Base-by-base conservation (phyloP, 2,888 invertebrate genomes). In the Schrankia costaestrigalis region DNA sequence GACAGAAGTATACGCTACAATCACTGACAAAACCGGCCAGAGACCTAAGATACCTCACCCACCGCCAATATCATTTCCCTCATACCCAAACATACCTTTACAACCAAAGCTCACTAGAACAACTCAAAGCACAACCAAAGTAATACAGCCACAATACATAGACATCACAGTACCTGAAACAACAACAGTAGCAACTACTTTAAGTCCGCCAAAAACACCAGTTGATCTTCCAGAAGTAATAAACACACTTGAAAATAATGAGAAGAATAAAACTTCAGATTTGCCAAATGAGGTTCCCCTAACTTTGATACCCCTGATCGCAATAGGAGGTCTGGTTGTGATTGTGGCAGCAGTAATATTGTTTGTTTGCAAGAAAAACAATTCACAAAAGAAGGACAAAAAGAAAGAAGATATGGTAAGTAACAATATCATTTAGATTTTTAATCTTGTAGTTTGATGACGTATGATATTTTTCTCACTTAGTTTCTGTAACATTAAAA, bases 341-440 rank as follows among this genome's bases (percentile, higher is more conserved):
- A 90, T 92, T 11, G 91, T 93, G 2, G 92, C 91, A 11, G 89
- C 90, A 25, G 90, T 93, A 1, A 90, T 92, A 9, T 90, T 93
- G 56, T 90, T 94, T 35, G 92, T 94, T 50, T 91, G 94, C 54
- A 93, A 91, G 64, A 93, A 91, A 60, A 90, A 94, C 40, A 92
- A 91, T 58, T 71, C 85, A 21, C 89, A 89, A 24, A 91, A 91
- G 63, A 80, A 90, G n/a, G 62, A 66, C n/a, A 93, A 92, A 58
- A 90, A 89, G 15, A 94, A 94, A 67, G 93, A 94, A 56, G 94
- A 94, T 63, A 92, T 94, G 91, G 94, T 94, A 62, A 75, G 84
- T 48, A 26, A 24, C 7, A 12, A 9, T 22, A 1, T 11, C 8
- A 24, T 8, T 3, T 6, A 4, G 1, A 11, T 23, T 10, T 21